Evolutionary conservation across 2,113 vertebrate genomes (phyloP).

Genomic region (Leucosticte australis): DNA sequence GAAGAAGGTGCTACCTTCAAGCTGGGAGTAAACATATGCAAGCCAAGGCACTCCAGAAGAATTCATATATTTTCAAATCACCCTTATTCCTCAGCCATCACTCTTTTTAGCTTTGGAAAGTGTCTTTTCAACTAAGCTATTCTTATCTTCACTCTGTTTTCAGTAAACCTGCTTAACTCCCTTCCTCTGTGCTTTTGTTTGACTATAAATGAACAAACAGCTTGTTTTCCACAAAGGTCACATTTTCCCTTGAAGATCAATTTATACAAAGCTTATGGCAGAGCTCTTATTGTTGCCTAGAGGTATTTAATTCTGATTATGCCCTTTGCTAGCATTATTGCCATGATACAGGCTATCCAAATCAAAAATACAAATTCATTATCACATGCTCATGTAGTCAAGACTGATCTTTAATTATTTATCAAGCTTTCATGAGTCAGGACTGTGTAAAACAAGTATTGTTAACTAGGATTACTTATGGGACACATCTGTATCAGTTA

Average conservation of each 20-base stretch:
- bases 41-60: background rate
- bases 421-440: background rate
- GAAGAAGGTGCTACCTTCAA: constrained; percentile 46
- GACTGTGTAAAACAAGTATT: background rate
- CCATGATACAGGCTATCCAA: background rate
- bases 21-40: constrained; percentile 13
- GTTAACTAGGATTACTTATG: background rate
- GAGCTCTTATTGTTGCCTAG: background rate
- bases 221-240: background rate
- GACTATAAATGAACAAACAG: background rate
- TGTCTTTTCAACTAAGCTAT: background rate
- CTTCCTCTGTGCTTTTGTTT: background rate
- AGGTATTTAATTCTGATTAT: background rate
- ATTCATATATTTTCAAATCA: background rate
- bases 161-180: background rate
- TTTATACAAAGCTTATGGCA: background rate
- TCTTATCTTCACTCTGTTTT: background rate
- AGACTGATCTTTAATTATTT: background rate
- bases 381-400: background rate
- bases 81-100: background rate
- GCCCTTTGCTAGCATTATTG: background rate
- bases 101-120: background rate
- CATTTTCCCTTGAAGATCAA: background rate
- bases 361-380: background rate
- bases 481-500: background rate